These are phyloP conservation scores for Sacculina carcini DNA, from an alignment of 2,888 invertebrate species.

Conservation along the genomic window DNA sequence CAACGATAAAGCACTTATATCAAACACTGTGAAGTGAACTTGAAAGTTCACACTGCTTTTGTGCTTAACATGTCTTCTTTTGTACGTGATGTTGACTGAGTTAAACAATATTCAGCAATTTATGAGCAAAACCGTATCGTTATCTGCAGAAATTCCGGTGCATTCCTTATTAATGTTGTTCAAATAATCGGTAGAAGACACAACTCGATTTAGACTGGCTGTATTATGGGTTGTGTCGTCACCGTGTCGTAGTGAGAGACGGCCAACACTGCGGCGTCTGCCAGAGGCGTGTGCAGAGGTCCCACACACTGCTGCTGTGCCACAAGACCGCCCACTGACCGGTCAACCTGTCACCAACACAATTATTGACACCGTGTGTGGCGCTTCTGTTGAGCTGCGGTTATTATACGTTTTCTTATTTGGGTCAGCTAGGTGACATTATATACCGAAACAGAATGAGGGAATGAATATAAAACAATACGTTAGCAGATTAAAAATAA, in stretches of 20 bases:
- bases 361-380: no score
- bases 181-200: not conserved
- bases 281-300: slow-evolving; percentile 78
- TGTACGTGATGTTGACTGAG: not conserved
- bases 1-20: slow-evolving; percentile 6
- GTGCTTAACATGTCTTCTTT: not conserved
- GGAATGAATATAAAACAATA: no score
- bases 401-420: no score
- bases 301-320: slow-evolving; percentile 98
- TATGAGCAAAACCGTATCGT: not conserved
- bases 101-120: not conserved
- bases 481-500: no score
- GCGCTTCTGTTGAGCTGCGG: no score
- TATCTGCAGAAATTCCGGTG: not conserved
- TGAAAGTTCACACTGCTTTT: not conserved
- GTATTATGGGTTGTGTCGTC: slow-evolving; percentile 15
- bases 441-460: no score
- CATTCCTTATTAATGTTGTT: not conserved
- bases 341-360: slow-evolving; percentile 35
- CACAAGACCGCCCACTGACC: slow-evolving; percentile 78
- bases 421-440: no score
- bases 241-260: slow-evolving; percentile 52
- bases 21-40: not conserved
- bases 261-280: slow-evolving; percentile 74
- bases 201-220: not conserved